Evolutionary conservation across 1,140 invertebrate species (phyloP).

Genomic region (Sesamia nonagrioides): DNA sequence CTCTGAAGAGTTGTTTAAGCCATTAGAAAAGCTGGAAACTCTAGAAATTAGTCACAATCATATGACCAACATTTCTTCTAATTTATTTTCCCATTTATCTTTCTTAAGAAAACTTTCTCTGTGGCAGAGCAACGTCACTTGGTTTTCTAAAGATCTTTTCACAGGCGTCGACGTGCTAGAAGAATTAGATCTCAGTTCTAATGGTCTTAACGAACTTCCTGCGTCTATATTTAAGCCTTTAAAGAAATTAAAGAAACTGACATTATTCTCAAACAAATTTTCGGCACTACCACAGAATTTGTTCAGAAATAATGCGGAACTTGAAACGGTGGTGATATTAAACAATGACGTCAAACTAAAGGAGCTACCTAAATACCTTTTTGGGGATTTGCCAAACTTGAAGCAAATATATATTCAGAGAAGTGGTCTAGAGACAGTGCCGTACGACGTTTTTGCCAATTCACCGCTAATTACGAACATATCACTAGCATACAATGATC

Average conservation of each 20-base stretch:
- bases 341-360: slow-evolving; percentile 88
- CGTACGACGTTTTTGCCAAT: slow-evolving; percentile 88
- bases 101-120: slow-evolving; percentile 88
- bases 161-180: slow-evolving; percentile 87
- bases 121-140: slow-evolving; percentile 89
- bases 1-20: slow-evolving; percentile 87
- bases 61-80: slow-evolving; percentile 87
- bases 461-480: slow-evolving; percentile 88
- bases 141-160: slow-evolving; percentile 88
- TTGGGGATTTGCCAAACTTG: slow-evolving; percentile 88
- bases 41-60: slow-evolving; percentile 90
- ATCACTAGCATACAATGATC: slow-evolving; percentile 87
- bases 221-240: slow-evolving; percentile 88
- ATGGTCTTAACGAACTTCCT: slow-evolving; percentile 88
- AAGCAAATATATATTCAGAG: slow-evolving; percentile 84
- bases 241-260: slow-evolving; percentile 88
- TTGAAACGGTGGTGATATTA: slow-evolving; percentile 87
- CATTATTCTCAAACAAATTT: slow-evolving; percentile 89
- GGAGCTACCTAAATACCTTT: slow-evolving; percentile 87
- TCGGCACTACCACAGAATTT: slow-evolving; percentile 88
- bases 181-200: slow-evolving; percentile 89
- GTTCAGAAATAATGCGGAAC: slow-evolving; percentile 87
- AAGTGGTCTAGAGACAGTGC: slow-evolving; percentile 86
- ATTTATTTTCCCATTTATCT: slow-evolving; percentile 88
- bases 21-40: slow-evolving; percentile 87